These are phyloP conservation scores for Drosophila busckii DNA, from an alignment of 1,140 invertebrate species.

Conservation along the genomic window DNA sequence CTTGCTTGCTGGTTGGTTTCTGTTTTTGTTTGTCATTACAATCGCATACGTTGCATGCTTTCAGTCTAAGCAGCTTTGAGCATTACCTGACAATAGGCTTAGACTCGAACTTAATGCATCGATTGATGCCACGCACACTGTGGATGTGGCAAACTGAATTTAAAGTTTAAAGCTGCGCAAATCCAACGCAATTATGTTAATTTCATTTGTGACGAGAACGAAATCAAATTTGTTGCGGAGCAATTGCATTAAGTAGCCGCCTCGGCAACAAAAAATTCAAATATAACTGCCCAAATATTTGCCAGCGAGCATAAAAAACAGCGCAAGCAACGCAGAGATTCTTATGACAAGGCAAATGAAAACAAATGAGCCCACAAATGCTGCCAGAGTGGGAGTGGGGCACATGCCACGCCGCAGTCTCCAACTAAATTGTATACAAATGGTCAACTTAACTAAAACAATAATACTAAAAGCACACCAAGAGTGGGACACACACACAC, in stretches of 20 bases:
- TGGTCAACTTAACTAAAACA: constrained; percentile 76
- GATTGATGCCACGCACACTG: too few relatives aligned
- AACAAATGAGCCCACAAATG: constrained; percentile 76
- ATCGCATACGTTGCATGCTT: too few relatives aligned
- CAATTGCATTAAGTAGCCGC: constrained; percentile 66
- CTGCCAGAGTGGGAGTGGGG: constrained; percentile 1
- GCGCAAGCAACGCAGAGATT: constrained; percentile 55
- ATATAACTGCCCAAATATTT: constrained; percentile 39
- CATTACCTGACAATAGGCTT: too few relatives aligned
- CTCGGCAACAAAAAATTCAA: constrained; percentile 38
- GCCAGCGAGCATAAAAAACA: constrained; percentile 3
- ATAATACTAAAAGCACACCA: constrained; percentile 41
- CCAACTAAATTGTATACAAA: constrained; percentile 70
- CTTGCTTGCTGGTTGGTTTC: constrained; percentile 33
- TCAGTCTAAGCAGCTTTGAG: too few relatives aligned
- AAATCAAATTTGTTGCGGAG: constrained; percentile 70
- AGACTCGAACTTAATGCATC: too few relatives aligned
- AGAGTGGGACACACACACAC: constrained; percentile 33
- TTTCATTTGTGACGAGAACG: too few relatives aligned
- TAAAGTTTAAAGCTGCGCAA: too few relatives aligned
- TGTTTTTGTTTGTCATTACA: constrained; percentile 37
- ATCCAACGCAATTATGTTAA: constrained; percentile 70
- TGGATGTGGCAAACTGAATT: too few relatives aligned
- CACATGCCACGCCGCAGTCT: constrained; percentile 42
- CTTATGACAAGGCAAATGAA: constrained; percentile 75